Percentiles rank a stretch among this genome's conserved stretches.
These are phyloP conservation scores for Lichenostomus cassidix DNA, from an alignment of 2,113 vertebrate genomes.

Conservation along the genomic window DNA sequence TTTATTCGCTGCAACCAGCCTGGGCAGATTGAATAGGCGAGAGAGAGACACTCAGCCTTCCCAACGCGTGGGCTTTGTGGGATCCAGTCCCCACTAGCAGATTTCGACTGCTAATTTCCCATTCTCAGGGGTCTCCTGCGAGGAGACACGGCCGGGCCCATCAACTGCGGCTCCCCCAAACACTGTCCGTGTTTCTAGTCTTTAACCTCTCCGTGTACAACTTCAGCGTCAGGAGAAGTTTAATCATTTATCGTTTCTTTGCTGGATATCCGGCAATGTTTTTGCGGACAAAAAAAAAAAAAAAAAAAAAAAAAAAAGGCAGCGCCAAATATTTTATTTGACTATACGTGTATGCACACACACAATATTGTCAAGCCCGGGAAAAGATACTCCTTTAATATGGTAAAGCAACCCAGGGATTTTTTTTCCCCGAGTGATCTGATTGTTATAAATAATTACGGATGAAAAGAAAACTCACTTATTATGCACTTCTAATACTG, in stretches of 20 bases:
- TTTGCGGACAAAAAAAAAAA: not conserved
- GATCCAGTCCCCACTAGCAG: conserved; percentile 44
- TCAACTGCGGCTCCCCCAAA: not conserved
- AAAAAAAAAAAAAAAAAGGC: no score
- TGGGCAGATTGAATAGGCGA: conserved; percentile 63
- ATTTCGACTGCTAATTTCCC: conserved; percentile 42
- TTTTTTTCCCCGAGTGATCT: not conserved
- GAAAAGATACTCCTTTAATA: not conserved
- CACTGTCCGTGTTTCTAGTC: not conserved
- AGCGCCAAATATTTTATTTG: not conserved
- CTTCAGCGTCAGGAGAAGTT: not conserved
- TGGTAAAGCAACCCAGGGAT: not conserved
- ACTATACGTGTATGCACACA: accelerated
- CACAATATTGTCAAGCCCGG: not conserved
- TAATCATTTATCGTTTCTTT: not conserved
- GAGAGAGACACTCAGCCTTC: conserved; percentile 55
- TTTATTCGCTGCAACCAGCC: conserved; percentile 71
- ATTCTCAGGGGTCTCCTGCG: not conserved
- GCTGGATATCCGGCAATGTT: not conserved
- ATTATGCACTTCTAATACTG: conserved; percentile 49
- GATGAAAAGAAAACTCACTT: conserved; percentile 53
- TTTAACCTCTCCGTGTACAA: accelerated
- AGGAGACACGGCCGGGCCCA: not conserved
- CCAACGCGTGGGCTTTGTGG: conserved; percentile 63
- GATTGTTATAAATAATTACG: conserved; percentile 62